Evolutionary conservation across 2,113 vertebrate species (phyloP), one percentile per base, ranked within the genome.

Genomic region (Pristiophorus japonicus): DNA sequence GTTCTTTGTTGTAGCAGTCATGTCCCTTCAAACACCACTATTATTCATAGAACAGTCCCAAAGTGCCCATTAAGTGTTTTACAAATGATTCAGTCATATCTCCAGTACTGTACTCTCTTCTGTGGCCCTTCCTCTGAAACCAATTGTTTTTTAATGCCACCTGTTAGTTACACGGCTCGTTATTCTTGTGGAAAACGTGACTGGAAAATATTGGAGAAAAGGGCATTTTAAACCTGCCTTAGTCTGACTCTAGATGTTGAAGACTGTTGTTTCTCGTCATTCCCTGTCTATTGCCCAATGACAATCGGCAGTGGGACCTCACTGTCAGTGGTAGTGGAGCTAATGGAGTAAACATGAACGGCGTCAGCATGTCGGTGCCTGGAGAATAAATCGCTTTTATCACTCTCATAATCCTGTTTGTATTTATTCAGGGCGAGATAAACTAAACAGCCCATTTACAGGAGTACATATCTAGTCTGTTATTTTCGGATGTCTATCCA

Each of bases 341-440:
- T 70, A 45, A 73, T 51, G 66, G 42, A 34, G 93, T 94, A 94
- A 94, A 94, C 93, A 94, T 65, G 42, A 51, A 45, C 93, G 93
- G 66, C 93, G 93, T 94, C 93, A 94, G 66, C 65, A 3, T 70
- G 93, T 67, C 66, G 38, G 42, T 51, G 91, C 91, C 62, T 66
- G 91, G n/a, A 94, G 91, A 70, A 94, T 73, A 70, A 94, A 0
- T 51, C 42, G 65, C 93, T 70, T 70, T 70, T 94, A 94, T 70
- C 93, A 51, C 66, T 45, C 66, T 47, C 34, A 70, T 94, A 94
- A 94, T 94, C 63, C 66, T 94, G 93, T 73, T 94, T 94, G 65
- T 70, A 47, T 94, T 94, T 94, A 70, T 94, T 94, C 45, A 94
- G 93, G 65, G 93, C 12, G 93, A 45, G 42, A 73, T 67, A 70